phyloP scores from a whole-genome alignment of 2,888 invertebrate genomes.

The Eupithecia centaureata region DNA sequence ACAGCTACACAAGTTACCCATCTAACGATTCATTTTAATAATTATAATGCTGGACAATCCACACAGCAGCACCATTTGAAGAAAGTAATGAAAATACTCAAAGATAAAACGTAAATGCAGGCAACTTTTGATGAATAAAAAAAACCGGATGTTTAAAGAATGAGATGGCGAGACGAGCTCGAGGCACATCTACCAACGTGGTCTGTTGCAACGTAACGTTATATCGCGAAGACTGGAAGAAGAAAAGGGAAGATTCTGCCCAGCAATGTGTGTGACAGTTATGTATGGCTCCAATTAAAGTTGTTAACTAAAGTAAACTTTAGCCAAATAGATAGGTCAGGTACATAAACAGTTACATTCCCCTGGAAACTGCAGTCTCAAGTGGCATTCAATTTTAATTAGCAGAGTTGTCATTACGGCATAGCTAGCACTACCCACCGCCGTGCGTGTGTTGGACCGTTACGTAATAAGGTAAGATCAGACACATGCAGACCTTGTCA shows the following conservation, averaged over 20 bases:
- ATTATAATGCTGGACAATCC: too few relatives aligned
- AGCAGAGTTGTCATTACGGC: conserved; percentile 60
- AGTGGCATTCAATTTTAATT: conserved; percentile 61
- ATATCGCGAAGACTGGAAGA: too few relatives aligned
- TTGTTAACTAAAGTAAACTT: background rate
- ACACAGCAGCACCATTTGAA: too few relatives aligned
- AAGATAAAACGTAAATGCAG: background rate
- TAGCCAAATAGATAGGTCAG: background rate
- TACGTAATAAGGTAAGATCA: conserved; percentile 65
- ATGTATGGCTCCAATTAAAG: too few relatives aligned
- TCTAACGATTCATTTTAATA: background rate
- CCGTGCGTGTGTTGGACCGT: conserved; percentile 46
- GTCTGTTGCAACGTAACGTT: too few relatives aligned
- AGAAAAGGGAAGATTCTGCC: too few relatives aligned
- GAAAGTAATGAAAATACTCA: background rate
- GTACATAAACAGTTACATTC: background rate
- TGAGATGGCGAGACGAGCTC: too few relatives aligned
- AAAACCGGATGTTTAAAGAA: too few relatives aligned
- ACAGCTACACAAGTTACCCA: conserved; percentile 1
- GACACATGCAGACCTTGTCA: conserved; percentile 50
- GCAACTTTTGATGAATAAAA: too few relatives aligned
- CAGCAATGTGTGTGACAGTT: too few relatives aligned
- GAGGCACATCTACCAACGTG: too few relatives aligned
- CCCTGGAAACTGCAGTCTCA: background rate
- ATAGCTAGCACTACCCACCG: conserved; percentile 18